Evolutionary conservation across 2,888 invertebrate species (phyloP).

Genomic region (Carabus problematicus): DNA sequence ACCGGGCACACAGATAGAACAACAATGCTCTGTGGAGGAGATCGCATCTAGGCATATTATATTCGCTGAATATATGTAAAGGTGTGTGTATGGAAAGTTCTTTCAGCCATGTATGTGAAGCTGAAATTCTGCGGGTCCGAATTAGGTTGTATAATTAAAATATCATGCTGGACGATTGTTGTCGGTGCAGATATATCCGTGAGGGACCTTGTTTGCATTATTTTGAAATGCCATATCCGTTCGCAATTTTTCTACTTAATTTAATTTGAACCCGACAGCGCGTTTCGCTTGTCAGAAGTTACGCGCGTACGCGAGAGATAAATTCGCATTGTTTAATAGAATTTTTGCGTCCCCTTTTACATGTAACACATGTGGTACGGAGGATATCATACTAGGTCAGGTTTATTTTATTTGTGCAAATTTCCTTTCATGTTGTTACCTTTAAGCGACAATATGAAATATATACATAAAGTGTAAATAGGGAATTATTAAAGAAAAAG

Average conservation of each 20-base stretch:
- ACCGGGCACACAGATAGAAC: too few relatives aligned
- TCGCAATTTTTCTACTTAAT: conserved; percentile 39
- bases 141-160: conserved; percentile 30
- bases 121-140: conserved; percentile 2
- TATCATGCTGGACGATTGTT: conserved; percentile 32
- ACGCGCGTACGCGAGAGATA: conserved; percentile 17
- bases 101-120: not conserved
- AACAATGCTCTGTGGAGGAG: too few relatives aligned
- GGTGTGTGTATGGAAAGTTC: too few relatives aligned
- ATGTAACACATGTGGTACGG: conserved; percentile 9
- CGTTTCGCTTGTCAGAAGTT: conserved; percentile 18
- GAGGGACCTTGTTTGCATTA: conserved; percentile 27
- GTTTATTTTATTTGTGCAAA: not conserved
- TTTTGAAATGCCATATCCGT: conserved; percentile 33
- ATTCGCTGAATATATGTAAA: too few relatives aligned
- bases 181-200: conserved; percentile 17
- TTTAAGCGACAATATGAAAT: conserved; percentile 35
- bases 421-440: conserved; percentile 16
- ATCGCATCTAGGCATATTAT: too few relatives aligned
- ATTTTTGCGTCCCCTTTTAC: conserved; percentile 4
- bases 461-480: conserved; percentile 37
- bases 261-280: conserved; percentile 30
- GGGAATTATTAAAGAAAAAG: conserved; percentile 24
- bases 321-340: conserved; percentile 25
- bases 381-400: too few relatives aligned